These are phyloP conservation scores for Parazoanthus atlanticus DNA, from an alignment of 92 coral and sea anemone species.

Conservation along the genomic window DNA sequence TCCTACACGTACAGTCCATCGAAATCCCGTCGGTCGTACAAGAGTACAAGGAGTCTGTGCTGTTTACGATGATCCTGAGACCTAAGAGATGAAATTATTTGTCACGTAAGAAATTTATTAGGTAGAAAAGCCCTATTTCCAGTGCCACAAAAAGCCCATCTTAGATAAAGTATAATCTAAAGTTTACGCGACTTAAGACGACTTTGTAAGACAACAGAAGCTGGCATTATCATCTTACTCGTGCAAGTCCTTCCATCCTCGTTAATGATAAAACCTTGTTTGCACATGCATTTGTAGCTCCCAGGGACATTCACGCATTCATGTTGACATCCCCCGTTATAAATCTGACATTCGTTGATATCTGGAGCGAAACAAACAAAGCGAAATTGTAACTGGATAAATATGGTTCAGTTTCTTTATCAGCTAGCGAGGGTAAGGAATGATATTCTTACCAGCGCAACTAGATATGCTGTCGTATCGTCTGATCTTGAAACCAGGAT, in stretches of 20 bases:
- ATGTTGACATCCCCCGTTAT: conserved; percentile 18
- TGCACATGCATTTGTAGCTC: conserved; percentile 18
- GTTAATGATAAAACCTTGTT: neutral
- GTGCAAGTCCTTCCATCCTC: conserved; percentile 17
- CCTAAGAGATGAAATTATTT: neutral
- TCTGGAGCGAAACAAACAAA: neutral
- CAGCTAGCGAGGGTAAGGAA: neutral
- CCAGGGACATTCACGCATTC: conserved; percentile 8
- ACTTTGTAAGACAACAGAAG: neutral
- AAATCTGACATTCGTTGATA: conserved; percentile 13
- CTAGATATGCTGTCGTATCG: neutral
- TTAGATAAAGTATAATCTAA: no score
- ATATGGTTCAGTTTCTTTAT: neutral
- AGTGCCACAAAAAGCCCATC: no score
- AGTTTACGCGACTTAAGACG: no score
- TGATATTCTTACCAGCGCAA: neutral
- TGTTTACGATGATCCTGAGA: neutral
- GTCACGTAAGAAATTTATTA: no score
- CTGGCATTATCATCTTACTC: neutral
- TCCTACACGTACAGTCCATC: neutral
- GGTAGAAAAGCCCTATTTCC: neutral
- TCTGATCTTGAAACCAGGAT: conserved; percentile 14
- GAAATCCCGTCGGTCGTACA: neutral
- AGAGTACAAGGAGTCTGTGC: neutral
- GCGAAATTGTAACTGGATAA: neutral